A percentile compares a stretch with the other conserved stretches of the same genome.
phyloP scores from a whole-genome alignment of 2,797 vertebrate genomes.

The Schizopygopsis pylzovi region DNA sequence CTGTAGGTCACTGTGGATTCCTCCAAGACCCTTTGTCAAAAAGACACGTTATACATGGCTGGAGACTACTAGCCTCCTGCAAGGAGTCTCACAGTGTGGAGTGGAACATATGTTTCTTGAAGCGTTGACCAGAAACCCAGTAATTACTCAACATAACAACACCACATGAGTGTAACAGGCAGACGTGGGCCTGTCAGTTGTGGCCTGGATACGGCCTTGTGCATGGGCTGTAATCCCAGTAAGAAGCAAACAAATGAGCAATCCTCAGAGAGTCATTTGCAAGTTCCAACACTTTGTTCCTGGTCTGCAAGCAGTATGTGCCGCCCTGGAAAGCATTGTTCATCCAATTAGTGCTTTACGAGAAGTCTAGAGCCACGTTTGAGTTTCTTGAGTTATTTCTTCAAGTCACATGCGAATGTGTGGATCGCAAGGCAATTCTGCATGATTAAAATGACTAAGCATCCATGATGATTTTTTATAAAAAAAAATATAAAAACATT shows the following conservation, averaged over 20 bases:
- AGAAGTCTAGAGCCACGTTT: conserved; percentile 41
- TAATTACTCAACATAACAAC: conserved; percentile 49
- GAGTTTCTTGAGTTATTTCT: conserved; percentile 38
- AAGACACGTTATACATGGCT: conserved; percentile 26
- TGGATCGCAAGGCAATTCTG: neutral
- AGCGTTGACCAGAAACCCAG: conserved; percentile 41
- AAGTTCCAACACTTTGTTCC: conserved; percentile 54
- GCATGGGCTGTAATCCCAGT: conserved; percentile 53
- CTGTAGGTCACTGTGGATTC: conserved; percentile 6
- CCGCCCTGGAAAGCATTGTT: conserved; percentile 43
- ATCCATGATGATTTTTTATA: neutral
- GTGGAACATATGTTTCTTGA: conserved; percentile 51
- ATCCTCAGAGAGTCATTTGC: conserved; percentile 53
- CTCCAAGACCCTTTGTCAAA: conserved; percentile 38
- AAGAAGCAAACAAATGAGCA: conserved; percentile 57
- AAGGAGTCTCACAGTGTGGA: conserved; percentile 20
- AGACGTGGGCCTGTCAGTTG: conserved; percentile 44
- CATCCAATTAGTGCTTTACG: conserved; percentile 48
- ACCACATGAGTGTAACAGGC: conserved; percentile 46
- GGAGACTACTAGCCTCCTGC: conserved; percentile 28
- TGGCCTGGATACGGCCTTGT: conserved; percentile 47
- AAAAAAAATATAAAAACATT: neutral
- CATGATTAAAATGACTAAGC: neutral
- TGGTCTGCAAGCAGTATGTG: conserved; percentile 26
- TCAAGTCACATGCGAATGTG: neutral